Percentiles rank a stretch among this genome's conserved stretches.
phyloP scores from a whole-genome alignment of 2,888 invertebrate species.

The Ochropleura plecta region DNA sequence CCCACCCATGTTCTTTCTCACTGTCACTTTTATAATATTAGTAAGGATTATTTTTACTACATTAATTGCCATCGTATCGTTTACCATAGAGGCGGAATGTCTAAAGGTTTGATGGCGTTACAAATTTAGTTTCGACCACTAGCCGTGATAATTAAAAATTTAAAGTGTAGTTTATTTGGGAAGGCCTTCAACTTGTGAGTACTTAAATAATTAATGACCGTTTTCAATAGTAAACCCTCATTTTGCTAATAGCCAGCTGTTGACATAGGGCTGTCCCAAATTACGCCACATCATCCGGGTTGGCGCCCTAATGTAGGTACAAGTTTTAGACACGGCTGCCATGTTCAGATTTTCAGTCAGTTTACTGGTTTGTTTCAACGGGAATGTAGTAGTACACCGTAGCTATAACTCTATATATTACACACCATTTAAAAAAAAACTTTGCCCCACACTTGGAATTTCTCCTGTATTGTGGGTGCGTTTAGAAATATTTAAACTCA shows the following conservation, averaged over 20 bases:
- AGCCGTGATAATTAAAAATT: constrained; percentile 30
- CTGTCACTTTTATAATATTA: too few species aligned
- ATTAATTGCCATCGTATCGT: constrained; percentile 48
- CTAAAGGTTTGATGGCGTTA: background rate
- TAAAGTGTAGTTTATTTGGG: constrained; percentile 37
- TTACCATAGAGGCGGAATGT: constrained; percentile 3
- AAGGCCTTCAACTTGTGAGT: constrained; percentile 37
- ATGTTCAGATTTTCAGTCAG: constrained; percentile 4
- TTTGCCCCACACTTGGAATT: too few species aligned
- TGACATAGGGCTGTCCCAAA: constrained; percentile 41
- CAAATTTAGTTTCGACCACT: background rate
- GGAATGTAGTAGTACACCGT: background rate
- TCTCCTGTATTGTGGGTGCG: too few species aligned
- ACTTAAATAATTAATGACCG: constrained; percentile 49
- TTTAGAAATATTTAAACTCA: too few species aligned
- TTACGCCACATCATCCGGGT: constrained; percentile 27
- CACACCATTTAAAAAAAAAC: too few species aligned
- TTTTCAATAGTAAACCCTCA: constrained; percentile 52
- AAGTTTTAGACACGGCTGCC: constrained; percentile 3
- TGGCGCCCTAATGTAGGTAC: background rate
- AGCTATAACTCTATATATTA: background rate
- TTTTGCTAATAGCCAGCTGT: constrained; percentile 42
- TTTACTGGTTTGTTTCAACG: background rate
- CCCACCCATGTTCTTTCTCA: too few species aligned
- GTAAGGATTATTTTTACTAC: constrained; percentile 3